These are phyloP conservation scores for Euura lappo DNA, from an alignment of 1,140 invertebrate genomes.

Conservation along the genomic window DNA sequence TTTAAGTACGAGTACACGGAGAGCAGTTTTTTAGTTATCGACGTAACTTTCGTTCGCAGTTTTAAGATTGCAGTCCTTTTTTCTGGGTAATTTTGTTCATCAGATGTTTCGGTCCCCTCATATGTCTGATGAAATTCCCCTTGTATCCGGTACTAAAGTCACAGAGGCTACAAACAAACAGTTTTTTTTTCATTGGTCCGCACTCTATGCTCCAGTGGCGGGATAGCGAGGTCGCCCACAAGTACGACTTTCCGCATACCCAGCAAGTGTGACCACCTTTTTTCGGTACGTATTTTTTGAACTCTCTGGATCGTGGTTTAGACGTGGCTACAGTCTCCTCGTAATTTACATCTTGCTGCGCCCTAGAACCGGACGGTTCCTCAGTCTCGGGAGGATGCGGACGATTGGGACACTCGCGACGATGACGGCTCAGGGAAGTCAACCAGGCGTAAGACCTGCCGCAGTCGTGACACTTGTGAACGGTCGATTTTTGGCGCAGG, in stretches of 20 bases:
- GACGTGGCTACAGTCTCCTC: background rate
- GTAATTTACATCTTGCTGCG: background rate
- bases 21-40: background rate
- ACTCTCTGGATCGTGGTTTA: conserved; percentile 16
- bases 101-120: conserved; percentile 24
- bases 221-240: conserved; percentile 43
- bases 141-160: conserved; percentile 23
- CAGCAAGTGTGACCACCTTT: conserved; percentile 26
- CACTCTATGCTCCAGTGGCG: conserved; percentile 49
- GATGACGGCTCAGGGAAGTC: conserved; percentile 14
- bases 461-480: conserved; percentile 25
- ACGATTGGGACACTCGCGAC: conserved; percentile 6
- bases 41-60: background rate
- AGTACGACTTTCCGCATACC: conserved; percentile 43
- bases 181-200: conserved; percentile 31
- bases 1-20: no score
- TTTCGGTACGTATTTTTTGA: conserved; percentile 11
- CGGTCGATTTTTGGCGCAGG: background rate
- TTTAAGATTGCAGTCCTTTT: background rate
- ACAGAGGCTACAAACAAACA: conserved; percentile 27
- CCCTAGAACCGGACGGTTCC: background rate
- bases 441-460: conserved; percentile 26
- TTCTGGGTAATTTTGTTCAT: conserved; percentile 2
- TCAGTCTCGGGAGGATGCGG: background rate
- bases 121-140: conserved; percentile 25